Evolutionary conservation across 2,113 vertebrate genomes (phyloP).

Genomic region (Puntigrus tetrazona): DNA sequence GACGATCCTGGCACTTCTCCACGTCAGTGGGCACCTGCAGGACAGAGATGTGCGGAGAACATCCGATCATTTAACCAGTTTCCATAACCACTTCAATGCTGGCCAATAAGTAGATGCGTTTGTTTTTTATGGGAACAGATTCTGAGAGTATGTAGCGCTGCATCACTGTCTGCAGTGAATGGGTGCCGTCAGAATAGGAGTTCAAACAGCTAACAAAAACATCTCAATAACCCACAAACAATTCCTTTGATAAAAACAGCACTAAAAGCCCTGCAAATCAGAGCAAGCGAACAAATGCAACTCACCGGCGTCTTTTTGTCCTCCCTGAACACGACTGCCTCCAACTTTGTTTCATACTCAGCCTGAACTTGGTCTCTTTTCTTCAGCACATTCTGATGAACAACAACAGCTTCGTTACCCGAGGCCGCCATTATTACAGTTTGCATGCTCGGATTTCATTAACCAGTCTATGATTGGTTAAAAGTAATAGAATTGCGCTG

Average conservation of each 20-base stretch:
- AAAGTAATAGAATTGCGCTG: background rate
- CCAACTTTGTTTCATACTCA: constrained; percentile 92
- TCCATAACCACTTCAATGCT: background rate
- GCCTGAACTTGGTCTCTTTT: constrained; percentile 97
- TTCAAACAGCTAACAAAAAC: background rate
- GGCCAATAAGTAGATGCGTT: background rate
- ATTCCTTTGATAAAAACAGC: no score
- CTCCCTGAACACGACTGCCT: constrained; percentile 86
- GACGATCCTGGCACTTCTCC: constrained; percentile 92
- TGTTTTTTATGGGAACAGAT: background rate
- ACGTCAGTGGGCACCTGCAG: constrained; percentile 87
- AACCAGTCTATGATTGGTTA: background rate
- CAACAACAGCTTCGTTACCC: background rate
- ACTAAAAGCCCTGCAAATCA: background rate
- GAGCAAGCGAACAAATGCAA: background rate
- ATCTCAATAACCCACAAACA: background rate
- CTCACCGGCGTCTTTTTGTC: constrained; percentile 91
- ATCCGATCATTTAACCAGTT: background rate
- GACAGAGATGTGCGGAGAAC: background rate
- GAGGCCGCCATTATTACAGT: background rate
- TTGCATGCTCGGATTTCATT: background rate
- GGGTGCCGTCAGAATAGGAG: background rate
- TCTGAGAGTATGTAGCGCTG: background rate
- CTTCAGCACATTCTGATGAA: constrained; percentile 86
- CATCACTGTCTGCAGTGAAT: background rate